Evolutionary conservation across 2,113 vertebrate genomes (phyloP), one percentile per base, ranked within the genome.

Genomic region (Helogale parvula): DNA sequence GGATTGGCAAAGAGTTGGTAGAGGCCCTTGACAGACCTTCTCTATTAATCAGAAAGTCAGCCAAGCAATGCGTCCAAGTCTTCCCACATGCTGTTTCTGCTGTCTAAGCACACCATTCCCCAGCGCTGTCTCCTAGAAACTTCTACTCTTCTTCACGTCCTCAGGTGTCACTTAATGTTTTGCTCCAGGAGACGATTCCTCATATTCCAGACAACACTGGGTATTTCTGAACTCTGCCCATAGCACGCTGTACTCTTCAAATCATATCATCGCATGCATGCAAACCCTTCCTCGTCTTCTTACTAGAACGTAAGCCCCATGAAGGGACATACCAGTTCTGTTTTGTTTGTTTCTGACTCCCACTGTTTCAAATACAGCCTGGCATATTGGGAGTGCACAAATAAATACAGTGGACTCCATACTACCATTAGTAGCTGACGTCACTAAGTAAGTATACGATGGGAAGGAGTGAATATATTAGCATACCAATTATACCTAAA

Each of bases 11-110:
- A 88, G 54, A 93, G 23, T 94, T 85, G 8, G 7, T 35, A 92
- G 92, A 94, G 81, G 88, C 13, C 35, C 45, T 88, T 95, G 52
- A 82, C 57, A 81, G 69, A 66, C 16, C 21, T 8, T 3, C 63
- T 93, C 31, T 80, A 91, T 69, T 94, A 72, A 83, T 93, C 90
- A 68, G 82, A 79, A 93, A 88, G 91, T 63, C 38, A 71, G 66
- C 50, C 74, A 93, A 82, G 29, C 35, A 50, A 89, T 45, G 33
- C 29, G 68, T 66, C 31, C 77, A 90, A 95, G 66, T 65, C 31
- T 89, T 87, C 38, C 41, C 21, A 84, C 16, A 1, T 31, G 38
- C 52, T 66, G 5, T 87, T 83, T 90, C 72, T n/a, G 90, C 38
- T 91, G 33, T 82, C 35, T 91, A 84, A 19, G 33, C 27, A 91